Conservation (phyloP, 2,113 vertebrate species). For the Heterocephalus glaber region DNA sequence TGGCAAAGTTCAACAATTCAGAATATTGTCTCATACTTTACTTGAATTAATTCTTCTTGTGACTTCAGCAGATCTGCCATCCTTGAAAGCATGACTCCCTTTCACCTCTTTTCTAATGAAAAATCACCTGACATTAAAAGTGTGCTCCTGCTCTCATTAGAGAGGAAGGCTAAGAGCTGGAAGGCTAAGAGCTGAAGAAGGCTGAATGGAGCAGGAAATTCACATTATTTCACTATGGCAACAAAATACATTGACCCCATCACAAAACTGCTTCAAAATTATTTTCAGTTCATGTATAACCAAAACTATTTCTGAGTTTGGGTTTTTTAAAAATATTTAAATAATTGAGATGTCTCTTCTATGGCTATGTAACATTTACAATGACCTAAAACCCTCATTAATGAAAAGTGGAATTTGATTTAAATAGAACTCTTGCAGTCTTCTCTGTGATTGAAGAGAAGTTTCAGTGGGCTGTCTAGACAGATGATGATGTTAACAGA, state of each 20-base stretch:
- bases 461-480: slow-evolving; percentile 66
- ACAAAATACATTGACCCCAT: background rate
- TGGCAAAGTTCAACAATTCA: slow-evolving; percentile 74
- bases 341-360: background rate
- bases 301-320: background rate
- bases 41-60: slow-evolving; percentile 76
- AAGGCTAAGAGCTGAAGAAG: background rate
- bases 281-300: background rate
- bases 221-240: background rate
- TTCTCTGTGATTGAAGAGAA: slow-evolving; percentile 70
- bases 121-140: background rate
- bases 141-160: background rate
- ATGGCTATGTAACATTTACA: background rate
- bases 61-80: slow-evolving; percentile 58
- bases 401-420: slow-evolving; percentile 34
- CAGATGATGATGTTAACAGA: slow-evolving; percentile 69
- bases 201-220: background rate
- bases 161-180: background rate
- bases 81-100: background rate
- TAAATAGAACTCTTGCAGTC: background rate
- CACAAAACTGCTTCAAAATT: background rate
- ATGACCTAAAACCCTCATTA: background rate
- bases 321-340: background rate
- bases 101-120: background rate
- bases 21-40: slow-evolving; percentile 73